phyloP scores from a whole-genome alignment of 2,797 vertebrate species.

The Margarornis squamiger region DNA sequence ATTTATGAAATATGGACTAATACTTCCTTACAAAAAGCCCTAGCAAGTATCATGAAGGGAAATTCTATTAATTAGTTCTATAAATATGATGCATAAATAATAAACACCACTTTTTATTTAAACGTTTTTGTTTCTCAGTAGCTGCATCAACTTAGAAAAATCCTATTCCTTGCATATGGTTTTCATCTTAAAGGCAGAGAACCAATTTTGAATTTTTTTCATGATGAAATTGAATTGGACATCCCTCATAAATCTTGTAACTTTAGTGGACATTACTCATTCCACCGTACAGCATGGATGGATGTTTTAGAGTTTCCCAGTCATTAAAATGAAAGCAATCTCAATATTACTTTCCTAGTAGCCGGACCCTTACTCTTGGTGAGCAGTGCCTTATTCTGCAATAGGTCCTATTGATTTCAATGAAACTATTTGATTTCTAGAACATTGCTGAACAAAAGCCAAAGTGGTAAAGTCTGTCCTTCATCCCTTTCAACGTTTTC shows the following conservation, averaged over 20 bases:
- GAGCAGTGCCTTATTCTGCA: background rate
- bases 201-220: constrained; percentile 55
- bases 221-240: constrained; percentile 74
- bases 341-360: constrained; percentile 29
- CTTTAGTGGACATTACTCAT: constrained; percentile 69
- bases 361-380: background rate
- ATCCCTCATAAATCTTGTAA: constrained; percentile 73
- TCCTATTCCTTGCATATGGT: constrained; percentile 62
- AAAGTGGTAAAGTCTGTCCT: background rate
- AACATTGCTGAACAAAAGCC: background rate
- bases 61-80: background rate
- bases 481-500: background rate
- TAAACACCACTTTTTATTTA: background rate
- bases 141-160: constrained; percentile 44
- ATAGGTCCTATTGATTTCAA: constrained; percentile 24
- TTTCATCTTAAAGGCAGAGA: constrained; percentile 72
- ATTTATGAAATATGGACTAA: background rate
- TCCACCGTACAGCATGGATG: constrained; percentile 64
- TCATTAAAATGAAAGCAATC: constrained; percentile 64
- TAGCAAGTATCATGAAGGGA: background rate
- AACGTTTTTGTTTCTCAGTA: constrained; percentile 36
- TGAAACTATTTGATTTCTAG: background rate
- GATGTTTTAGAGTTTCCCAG: constrained; percentile 30
- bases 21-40: background rate
- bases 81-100: background rate